phyloP scores from a whole-genome alignment of 92 coral and sea anemone species.

The Porites divaricata region DNA sequence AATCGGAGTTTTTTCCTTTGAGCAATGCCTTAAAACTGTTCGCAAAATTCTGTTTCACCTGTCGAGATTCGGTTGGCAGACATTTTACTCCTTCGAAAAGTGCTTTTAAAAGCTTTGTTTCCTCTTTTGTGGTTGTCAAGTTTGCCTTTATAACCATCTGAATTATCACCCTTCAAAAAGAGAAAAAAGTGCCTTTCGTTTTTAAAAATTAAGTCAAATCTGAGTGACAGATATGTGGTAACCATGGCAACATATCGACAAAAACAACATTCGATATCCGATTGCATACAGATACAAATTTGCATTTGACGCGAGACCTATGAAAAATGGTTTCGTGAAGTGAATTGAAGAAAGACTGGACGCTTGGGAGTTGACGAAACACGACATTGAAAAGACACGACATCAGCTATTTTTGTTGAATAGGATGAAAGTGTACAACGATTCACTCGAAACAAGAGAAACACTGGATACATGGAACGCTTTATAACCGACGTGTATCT shows the following conservation, averaged over 20 bases:
- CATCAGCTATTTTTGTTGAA: background rate
- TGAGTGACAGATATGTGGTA: constrained; percentile 21
- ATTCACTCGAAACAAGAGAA: background rate
- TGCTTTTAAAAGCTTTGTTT: background rate
- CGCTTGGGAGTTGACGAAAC: background rate
- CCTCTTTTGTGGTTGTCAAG: constrained; percentile 13
- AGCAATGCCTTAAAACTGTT: background rate
- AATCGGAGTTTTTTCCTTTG: background rate
- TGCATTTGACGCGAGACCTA: constrained; percentile 26
- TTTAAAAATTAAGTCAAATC: constrained; percentile 9
- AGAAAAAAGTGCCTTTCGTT: background rate
- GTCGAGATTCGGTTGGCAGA: background rate
- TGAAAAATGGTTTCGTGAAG: constrained; percentile 14
- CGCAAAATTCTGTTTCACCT: constrained; percentile 23
- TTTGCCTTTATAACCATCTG: constrained; percentile 4
- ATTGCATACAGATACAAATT: constrained; percentile 23
- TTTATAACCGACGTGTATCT: background rate
- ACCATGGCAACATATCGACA: constrained; percentile 36
- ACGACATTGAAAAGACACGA: background rate
- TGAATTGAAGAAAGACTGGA: background rate
- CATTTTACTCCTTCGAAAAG: background rate
- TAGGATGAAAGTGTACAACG: constrained; percentile 7
- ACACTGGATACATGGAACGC: constrained; percentile 20
- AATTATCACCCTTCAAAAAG: background rate
- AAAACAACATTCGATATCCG: constrained; percentile 53